A percentile compares a stretch with the other conserved stretches of the same genome.
These are phyloP conservation scores for Sebastes iracundus DNA, from an alignment of 2,797 vertebrate genomes.

Conservation along the genomic window DNA sequence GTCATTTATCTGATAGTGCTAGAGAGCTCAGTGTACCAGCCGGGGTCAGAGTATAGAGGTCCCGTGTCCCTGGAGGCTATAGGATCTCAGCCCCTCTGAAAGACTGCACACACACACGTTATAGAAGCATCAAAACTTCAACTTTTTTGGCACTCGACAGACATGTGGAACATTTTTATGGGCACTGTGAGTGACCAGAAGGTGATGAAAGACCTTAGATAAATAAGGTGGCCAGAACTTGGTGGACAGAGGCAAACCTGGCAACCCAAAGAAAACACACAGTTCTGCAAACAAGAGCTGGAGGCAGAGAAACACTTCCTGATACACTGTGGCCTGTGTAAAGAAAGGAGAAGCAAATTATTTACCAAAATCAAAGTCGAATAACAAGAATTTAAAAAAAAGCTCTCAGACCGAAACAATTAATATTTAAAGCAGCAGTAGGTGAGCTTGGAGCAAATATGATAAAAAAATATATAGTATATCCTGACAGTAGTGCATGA, in stretches of 20 bases:
- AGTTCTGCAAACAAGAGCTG: conserved; percentile 7
- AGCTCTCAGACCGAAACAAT: not conserved
- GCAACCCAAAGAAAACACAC: conserved; percentile 3
- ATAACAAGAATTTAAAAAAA: not conserved
- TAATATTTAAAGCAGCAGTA: too few relatives aligned
- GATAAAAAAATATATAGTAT: too few relatives aligned
- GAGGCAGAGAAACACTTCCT: not conserved
- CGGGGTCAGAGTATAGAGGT: conserved; percentile 60
- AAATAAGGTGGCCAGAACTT: not conserved
- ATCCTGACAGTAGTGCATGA: too few relatives aligned
- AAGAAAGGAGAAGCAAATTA: not conserved
- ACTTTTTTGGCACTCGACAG: not conserved
- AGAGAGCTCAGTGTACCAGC: conserved; percentile 58
- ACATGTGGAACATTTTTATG: not conserved
- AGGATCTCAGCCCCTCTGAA: conserved; percentile 40
- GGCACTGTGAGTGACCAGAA: not conserved
- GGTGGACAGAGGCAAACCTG: not conserved
- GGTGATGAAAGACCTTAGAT: not conserved
- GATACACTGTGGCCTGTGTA: not conserved
- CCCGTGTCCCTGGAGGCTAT: conserved; percentile 51
- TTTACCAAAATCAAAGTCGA: not conserved
- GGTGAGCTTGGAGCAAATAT: too few relatives aligned
- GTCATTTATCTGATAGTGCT: conserved; percentile 64
- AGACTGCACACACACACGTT: conserved; percentile 14
- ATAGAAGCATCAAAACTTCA: not conserved